Conservation (phyloP, 2,113 vertebrate genomes). For the Agapornis roseicollis region DNA sequence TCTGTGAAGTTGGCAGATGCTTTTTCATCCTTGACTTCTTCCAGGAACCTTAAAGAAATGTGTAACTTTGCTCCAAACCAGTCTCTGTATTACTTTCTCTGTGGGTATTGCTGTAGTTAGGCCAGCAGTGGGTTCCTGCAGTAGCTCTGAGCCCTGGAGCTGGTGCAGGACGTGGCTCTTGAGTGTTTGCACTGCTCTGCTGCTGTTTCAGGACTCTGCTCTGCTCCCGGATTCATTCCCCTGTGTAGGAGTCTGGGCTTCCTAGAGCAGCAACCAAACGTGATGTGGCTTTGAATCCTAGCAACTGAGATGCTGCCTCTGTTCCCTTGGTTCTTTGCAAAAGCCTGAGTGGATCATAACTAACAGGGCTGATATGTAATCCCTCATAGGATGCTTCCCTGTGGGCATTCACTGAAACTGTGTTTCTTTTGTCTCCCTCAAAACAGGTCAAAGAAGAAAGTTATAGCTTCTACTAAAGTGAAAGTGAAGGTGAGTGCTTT, state of each 20-base stretch:
- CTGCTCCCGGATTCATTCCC: background rate
- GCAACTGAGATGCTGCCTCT: constrained; percentile 43
- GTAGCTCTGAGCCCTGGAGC: background rate
- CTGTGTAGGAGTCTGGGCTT: background rate
- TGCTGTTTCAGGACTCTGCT: background rate
- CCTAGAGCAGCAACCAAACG: background rate
- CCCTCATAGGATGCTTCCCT: background rate
- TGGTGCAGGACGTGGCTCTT: background rate
- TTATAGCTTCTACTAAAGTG: constrained; percentile 72
- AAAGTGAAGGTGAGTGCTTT: constrained; percentile 80
- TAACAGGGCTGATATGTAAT: background rate
- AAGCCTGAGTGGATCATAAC: constrained; percentile 18
- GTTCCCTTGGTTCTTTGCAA: background rate
- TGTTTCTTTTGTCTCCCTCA: constrained; percentile 49
- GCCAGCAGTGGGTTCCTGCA: background rate
- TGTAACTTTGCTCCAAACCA: background rate
- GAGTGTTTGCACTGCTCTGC: background rate
- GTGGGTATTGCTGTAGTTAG: background rate
- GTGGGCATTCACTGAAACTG: background rate
- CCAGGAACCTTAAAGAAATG: background rate
- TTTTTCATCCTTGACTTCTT: constrained; percentile 32
- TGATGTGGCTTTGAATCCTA: constrained; percentile 24
- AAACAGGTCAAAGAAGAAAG: constrained; percentile 81
- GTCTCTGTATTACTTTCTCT: background rate
- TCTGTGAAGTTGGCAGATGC: constrained; percentile 1